Evolutionary conservation across 37 sponge, comb jelly and placozoan genomes (phyloP).

Genomic region (Haliclona indistincta): DNA sequence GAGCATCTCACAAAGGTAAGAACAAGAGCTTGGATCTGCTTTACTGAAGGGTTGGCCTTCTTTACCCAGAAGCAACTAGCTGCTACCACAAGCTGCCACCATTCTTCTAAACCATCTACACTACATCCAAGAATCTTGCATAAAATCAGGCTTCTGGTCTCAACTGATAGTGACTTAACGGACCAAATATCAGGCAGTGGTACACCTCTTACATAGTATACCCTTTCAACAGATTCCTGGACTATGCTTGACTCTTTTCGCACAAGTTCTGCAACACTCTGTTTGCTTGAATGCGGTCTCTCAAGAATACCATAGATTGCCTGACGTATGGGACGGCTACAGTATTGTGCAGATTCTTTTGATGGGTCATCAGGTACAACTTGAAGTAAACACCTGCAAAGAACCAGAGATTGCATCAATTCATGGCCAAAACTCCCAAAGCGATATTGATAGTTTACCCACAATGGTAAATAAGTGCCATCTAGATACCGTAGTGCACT

Average conservation of each 20-base stretch:
- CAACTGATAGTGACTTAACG: background rate
- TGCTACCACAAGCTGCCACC: conserved; percentile 30
- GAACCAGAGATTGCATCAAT: conserved; percentile 14
- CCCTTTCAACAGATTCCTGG: background rate
- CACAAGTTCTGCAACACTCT: conserved; percentile 21
- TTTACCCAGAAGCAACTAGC: conserved; percentile 25
- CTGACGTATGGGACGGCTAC: conserved; percentile 13
- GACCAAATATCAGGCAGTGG: conserved; percentile 8
- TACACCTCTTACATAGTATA: background rate
- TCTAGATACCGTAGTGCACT: too few species aligned
- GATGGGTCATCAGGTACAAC: conserved; percentile 19
- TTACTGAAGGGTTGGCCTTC: background rate
- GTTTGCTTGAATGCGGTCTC: too few species aligned
- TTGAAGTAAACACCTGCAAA: conserved; percentile 3
- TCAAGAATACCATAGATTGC: conserved; percentile 23
- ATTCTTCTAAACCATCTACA: too few species aligned
- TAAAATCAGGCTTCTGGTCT: conserved; percentile 10
- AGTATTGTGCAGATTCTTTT: background rate
- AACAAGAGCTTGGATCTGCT: conserved; percentile 30
- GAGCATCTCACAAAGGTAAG: conserved; percentile 23
- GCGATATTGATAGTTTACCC: background rate
- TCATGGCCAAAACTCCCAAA: background rate
- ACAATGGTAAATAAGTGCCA: background rate
- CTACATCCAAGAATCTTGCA: conserved; percentile 13
- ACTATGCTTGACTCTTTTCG: conserved; percentile 8